Evolutionary conservation across 1,140 invertebrate species (phyloP), one percentile per base, ranked within the genome.

Genomic region (Sipha flava): DNA sequence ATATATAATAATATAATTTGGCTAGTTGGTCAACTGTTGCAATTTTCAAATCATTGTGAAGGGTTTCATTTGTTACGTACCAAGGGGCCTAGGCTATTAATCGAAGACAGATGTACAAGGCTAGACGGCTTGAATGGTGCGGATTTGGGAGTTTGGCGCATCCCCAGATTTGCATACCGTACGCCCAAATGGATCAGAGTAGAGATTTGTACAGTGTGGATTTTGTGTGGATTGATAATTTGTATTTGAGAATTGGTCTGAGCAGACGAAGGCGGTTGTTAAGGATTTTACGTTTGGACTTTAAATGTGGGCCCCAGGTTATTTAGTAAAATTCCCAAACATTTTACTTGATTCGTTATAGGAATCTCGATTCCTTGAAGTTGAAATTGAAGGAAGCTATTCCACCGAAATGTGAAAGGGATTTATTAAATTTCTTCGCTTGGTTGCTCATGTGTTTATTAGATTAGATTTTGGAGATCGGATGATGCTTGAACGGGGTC

Each of bases 151-250:
- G 81, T 31, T 73, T 81, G 29, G 84, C 83, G n/a, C 70, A 81
- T 23, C 83, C 83, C 84, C 83, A 85, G 6, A 85, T 70, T 80
- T 84, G 82, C 2, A 84, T 82, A 16, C 83, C 84, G n/a, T n/a
- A n/a, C n/a, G n/a, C n/a, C n/a, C n/a, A 72, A 84, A 84, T 80
- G 29, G 84, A 83, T 75, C 84, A 83, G 10, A 85, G 79, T 4
- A 84, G 81, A 4, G 47, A 26, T 40, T 84, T 82, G 77, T 85
- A 84, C 3, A 85, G 40, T 14, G 82, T 68, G 10, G 84, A 21
- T 82, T 85, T 85, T 68, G 84, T 84, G 40, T 83, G n/a, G 6
- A 83, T 31, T 37, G 80, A 81, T 37, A 84, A 54, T 43, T 80
- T 34, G 6, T 81, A 83, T 79, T 80, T 47, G 2, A 49, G 2